Evolutionary conservation across 2,888 invertebrate species (phyloP).

Genomic region (Diploptera punctata): DNA sequence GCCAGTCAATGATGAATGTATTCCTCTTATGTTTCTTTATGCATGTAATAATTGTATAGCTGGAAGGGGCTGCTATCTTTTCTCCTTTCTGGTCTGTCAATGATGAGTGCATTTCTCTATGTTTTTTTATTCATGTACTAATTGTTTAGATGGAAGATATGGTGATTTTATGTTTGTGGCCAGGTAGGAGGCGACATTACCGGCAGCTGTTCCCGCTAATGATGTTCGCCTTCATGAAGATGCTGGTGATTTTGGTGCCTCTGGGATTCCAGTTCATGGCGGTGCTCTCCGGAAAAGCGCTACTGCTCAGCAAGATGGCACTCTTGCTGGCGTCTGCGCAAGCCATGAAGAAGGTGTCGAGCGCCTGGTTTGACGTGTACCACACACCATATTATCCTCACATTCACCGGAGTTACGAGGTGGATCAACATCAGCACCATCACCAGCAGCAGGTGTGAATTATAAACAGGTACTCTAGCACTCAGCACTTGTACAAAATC

Average conservation of each 20-base stretch:
- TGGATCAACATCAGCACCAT: background rate
- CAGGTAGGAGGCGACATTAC: constrained; percentile 54
- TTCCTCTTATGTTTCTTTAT: too few species aligned
- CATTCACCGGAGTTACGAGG: constrained; percentile 16
- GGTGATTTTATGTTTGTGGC: too few species aligned
- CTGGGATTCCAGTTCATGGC: constrained; percentile 87
- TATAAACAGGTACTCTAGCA: too few species aligned
- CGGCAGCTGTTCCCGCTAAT: constrained; percentile 68
- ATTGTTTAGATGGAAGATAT: too few species aligned
- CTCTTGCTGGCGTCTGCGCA: constrained; percentile 79
- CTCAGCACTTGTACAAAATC: too few species aligned
- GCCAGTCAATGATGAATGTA: too few species aligned
- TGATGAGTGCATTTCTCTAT: too few species aligned
- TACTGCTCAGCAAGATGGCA: constrained; percentile 82
- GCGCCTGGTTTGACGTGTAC: constrained; percentile 18
- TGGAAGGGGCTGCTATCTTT: too few species aligned
- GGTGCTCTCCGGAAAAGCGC: constrained; percentile 80
- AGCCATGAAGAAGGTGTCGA: constrained; percentile 73
- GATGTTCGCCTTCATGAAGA: constrained; percentile 78
- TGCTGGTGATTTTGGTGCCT: constrained; percentile 78
- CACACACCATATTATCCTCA: background rate
- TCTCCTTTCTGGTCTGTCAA: too few species aligned
- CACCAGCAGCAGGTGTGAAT: background rate
- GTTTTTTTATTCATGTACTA: too few species aligned
- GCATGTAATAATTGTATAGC: too few species aligned